Evolutionary conservation across 64 coral and sea anemone genomes (phyloP).

Genomic region (Montipora efflorescens): DNA sequence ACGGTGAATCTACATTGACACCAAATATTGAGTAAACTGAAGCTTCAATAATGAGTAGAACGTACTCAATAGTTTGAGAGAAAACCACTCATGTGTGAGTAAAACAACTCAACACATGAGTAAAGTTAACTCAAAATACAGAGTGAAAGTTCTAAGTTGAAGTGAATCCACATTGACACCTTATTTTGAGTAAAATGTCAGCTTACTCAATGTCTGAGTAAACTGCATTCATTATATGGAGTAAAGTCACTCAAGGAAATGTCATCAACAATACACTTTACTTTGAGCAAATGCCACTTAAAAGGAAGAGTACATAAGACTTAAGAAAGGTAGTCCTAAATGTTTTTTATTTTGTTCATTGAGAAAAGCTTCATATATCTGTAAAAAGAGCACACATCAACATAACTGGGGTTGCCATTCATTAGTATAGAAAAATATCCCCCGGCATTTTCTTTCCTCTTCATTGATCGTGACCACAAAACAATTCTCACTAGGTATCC

Average conservation of each 20-base stretch:
- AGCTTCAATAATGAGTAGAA: too few species aligned
- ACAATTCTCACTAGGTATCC: too few species aligned
- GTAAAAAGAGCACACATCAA: too few species aligned
- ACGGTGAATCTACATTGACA: too few species aligned
- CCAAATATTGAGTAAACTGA: too few species aligned
- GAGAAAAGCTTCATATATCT: too few species aligned
- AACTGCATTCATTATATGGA: too few species aligned
- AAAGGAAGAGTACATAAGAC: conserved; percentile 10
- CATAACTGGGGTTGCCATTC: too few species aligned
- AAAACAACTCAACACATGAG: conserved; percentile 4
- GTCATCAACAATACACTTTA: conserved; percentile 3
- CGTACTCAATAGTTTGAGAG: too few species aligned
- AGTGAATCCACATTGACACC: background rate
- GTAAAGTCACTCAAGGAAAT: background rate
- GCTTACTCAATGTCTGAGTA: background rate
- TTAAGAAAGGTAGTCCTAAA: background rate
- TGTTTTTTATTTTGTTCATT: background rate
- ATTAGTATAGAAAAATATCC: too few species aligned
- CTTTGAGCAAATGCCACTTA: background rate
- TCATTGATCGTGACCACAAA: too few species aligned
- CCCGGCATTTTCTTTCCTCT: too few species aligned
- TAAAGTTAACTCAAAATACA: conserved; percentile 34
- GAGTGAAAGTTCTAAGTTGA: background rate
- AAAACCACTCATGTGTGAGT: background rate
- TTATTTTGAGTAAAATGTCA: background rate